phyloP scores from a whole-genome alignment of 1,140 invertebrate genomes.

The Chymomyza costata region DNA sequence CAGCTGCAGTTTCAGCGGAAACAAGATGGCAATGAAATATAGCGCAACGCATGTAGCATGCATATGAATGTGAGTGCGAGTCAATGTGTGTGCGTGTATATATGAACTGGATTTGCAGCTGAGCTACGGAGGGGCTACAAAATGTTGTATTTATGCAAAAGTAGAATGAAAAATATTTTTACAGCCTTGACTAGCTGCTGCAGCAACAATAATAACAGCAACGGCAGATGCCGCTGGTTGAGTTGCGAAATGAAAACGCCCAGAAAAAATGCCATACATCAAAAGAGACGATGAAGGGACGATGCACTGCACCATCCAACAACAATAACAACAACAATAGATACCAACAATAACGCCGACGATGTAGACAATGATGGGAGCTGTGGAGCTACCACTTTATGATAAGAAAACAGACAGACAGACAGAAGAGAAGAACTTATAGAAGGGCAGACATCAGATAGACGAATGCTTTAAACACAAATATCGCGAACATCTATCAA shows the following conservation, averaged over 20 bases:
- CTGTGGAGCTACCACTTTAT: conserved; percentile 47
- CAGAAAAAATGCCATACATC: conserved; percentile 59
- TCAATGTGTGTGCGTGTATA: background rate
- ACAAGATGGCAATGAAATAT: conserved; percentile 52
- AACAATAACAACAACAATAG: background rate
- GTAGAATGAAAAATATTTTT: conserved; percentile 67
- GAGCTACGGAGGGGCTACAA: conserved; percentile 20
- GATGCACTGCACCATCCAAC: background rate
- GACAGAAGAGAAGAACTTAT: conserved; percentile 11
- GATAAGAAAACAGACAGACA: conserved; percentile 50
- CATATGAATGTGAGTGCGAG: conserved; percentile 42
- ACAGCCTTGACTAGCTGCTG: conserved; percentile 65
- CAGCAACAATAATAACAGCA: conserved; percentile 11
- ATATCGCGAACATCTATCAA: no score
- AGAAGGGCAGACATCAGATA: conserved; percentile 5
- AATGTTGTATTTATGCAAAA: conserved; percentile 71
- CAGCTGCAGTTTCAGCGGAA: conserved; percentile 25
- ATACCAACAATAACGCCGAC: conserved; percentile 22
- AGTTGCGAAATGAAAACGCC: conserved; percentile 53
- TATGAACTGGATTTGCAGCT: conserved; percentile 30
- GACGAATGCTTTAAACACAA: no score
- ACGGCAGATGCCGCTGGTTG: conserved; percentile 19
- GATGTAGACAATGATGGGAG: conserved; percentile 38
- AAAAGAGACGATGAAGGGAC: conserved; percentile 42
- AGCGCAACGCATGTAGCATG: conserved; percentile 58